Base-by-base conservation (phyloP, 2,113 vertebrate species). In the Dipodomys ordii region DNA sequence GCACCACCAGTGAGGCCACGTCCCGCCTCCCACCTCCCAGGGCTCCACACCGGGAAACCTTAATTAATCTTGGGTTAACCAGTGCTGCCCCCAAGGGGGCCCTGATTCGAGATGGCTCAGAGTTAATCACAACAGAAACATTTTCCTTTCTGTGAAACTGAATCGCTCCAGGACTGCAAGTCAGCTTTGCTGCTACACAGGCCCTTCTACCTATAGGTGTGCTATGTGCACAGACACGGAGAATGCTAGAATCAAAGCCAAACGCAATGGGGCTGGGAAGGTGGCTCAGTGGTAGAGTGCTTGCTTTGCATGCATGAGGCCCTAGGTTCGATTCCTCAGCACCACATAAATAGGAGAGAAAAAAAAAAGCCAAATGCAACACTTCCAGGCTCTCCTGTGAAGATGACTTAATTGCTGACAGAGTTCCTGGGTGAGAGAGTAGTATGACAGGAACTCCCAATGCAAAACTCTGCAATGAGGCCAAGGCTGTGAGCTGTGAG, bases 61-160 rank as follows among this genome's bases (percentile, higher is more conserved):
- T 65, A 94, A 95, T 97, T 84, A 96, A 87, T 69, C 90, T 30
- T 13, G 35, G 91, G 88, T 64, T 81, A 32, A 81, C 15, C 53
- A 57, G 53, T 57, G 53, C 53, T 57, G 35, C 60, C 84, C 79
- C 95, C 97, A 91, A 7, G 0, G 49, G 91, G 97, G 93, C 8
- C 81, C 25, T 1, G 65, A 27, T 92, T 93, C 74, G 4, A 90
- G 93, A 74, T 23, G 67, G 94, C 69, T 87, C 92, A 83, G 18
- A 0, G 69, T 93, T 82, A 96, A 97, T 95, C 90, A 96, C 46
- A 91, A 62, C 69, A n/a, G 62, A 35, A 49, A 73, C 74, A 3
- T 7, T 69, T 80, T 25, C 19, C 78, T 49, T 68, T 44, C 57
- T 10, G 49, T 65, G 64, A n/a, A 57, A 57, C 53, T 57, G 53